Evolutionary conservation across 2,888 invertebrate genomes (phyloP), one percentile per base, ranked within the genome.

Genomic region (Autographa gamma): DNA sequence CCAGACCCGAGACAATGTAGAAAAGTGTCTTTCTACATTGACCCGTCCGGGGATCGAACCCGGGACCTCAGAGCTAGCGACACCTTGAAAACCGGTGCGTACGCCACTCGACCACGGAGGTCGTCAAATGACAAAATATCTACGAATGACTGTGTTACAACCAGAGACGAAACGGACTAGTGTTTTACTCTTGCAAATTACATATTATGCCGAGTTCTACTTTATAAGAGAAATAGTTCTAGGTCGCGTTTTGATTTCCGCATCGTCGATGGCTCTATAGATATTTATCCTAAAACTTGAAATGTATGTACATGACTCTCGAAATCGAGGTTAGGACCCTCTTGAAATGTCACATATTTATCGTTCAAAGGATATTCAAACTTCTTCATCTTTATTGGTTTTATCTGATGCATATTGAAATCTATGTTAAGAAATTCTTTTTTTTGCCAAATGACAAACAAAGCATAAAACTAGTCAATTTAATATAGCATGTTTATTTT

Each of bases 401-500:
- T n/a, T 48, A 48, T 48, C 48, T 43, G 48, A 5, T 48, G 48
- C 8, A n/a, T 6, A 48, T n/a, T 16, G n/a, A n/a, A n/a, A n/a
- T 38, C 11, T 38, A 1, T 48, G 4, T n/a, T n/a, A 3, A 6
- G 5, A n/a, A n/a, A n/a, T n/a, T n/a, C n/a, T n/a, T n/a, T 43
- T 43, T 14, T 43, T 43, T 14, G 41, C 43, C 14, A 14, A 41
- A 41, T 41, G 11, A 9, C 14, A 13, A 41, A 41, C 3, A 3
- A 41, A 19, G n/a, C n/a, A 56, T 34, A 14, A 34, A 6, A 34
- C 34, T 34, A 8, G 34, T 34, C 6, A 34, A 34, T 34, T 34
- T 8, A 6, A 34, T 8, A 0, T 34, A 34, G 34, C 11, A 8
- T 38, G 18, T 19, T 7, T 25, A 63, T 41, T 68, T 79, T 84